Base-by-base conservation (phyloP, 2,888 invertebrate genomes). In the Cinara cedri region DNA sequence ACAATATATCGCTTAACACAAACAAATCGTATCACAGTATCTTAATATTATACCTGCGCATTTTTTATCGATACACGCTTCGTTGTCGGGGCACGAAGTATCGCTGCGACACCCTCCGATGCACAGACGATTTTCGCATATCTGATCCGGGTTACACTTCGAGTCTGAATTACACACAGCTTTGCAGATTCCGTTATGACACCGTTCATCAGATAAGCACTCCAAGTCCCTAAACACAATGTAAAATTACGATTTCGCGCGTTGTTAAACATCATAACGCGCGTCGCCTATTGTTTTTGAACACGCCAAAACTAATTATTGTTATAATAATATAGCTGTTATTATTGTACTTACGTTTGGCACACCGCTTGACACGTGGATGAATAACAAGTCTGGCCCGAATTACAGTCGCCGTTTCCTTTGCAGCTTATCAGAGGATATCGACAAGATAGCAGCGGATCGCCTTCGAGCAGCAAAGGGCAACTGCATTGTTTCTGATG, bases 71-170 rank as follows among this genome's bases (percentile, higher is more conserved):
- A 94, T 87, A 85, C 96, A 96, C 16, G 95, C 91, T 86, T 94
- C 90, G 81, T 91, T 88, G 81, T 87, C 88, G 11, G 90, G 88
- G 85, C 96, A 96, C 16, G 91, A 90, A 63, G 91, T 90, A 85
- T 96, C 95, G 84, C 91, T 93, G 81, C 95, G 90, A 85, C 96
- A 96, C 65, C 96, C 96, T 84, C 91, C 90, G 84, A 93, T 91
- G 85, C 96, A 96, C 82, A 95, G 88, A 83, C 95, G 89, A 84
- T 93, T 93, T 85, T 93, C 93, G 84, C 96, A 96, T 83, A 96
- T 94, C 86, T 95, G 93, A 83, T 93, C 91, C 16, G 89, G 88
- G 24, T 90, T 90, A 84, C 96, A 96, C 81, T 92, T 91, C 16
- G 91, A 89, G 85, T 96, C 95, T 74, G 91, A 93, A 85, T 95